Evolutionary conservation across 2,113 vertebrate species (phyloP).

Genomic region (Phrynosoma platyrhinos): DNA sequence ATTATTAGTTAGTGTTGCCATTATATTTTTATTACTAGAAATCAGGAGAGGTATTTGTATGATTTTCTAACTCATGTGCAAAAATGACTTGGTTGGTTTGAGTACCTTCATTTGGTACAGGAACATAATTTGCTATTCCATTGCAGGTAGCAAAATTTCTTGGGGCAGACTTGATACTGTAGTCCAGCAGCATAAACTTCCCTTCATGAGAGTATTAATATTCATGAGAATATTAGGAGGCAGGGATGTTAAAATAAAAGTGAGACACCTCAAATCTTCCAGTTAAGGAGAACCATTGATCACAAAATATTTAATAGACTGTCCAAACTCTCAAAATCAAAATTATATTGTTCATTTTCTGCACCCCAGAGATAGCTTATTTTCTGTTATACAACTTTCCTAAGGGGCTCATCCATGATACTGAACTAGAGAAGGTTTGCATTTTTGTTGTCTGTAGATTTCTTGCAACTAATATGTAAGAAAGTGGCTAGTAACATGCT

Average conservation of each 20-base stretch:
- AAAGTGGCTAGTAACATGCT: neutral
- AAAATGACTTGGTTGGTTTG: neutral
- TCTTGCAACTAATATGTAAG: neutral
- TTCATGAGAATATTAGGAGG: neutral
- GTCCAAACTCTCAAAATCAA: neutral
- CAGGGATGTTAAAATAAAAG: neutral
- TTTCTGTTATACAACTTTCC: neutral
- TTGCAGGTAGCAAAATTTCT: neutral
- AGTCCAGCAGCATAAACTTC: neutral
- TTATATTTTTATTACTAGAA: too few relatives aligned
- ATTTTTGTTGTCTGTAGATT: neutral
- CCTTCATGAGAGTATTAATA: neutral
- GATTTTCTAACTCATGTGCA: neutral
- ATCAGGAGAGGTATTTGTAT: neutral
- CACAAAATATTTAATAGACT: neutral
- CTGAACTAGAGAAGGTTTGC: too few relatives aligned
- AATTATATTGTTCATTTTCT: neutral
- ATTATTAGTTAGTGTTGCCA: too few relatives aligned
- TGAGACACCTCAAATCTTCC: neutral
- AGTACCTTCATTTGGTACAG: too few relatives aligned
- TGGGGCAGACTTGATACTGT: neutral
- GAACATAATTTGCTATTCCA: too few relatives aligned
- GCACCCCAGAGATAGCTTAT: neutral
- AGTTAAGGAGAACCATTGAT: neutral
- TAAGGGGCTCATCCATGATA: neutral